Percentiles rank a stretch among this genome's conserved stretches.
Evolutionary conservation across 2,113 vertebrate species (phyloP).

Genomic region (Sapajus apella): DNA sequence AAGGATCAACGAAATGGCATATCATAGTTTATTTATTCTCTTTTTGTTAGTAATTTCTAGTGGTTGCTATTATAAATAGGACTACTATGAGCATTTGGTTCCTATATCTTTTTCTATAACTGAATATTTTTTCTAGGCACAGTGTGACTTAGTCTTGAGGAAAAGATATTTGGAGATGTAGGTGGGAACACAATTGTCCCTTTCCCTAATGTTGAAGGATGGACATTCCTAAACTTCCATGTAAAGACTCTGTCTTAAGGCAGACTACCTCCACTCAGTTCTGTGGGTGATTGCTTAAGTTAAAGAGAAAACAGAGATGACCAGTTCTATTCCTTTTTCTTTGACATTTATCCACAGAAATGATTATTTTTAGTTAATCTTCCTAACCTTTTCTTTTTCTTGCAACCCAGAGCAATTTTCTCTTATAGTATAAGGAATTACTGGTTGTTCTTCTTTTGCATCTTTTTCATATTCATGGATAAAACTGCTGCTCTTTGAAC

Average conservation of each 20-base stretch:
- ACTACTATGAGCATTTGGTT: background rate
- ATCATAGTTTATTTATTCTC: background rate
- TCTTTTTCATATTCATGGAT: conserved; percentile 47
- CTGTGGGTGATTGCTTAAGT: conserved; percentile 9
- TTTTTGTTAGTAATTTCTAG: background rate
- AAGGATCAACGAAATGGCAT: background rate
- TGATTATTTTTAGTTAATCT: conserved; percentile 65
- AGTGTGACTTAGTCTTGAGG: background rate
- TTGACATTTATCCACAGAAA: conserved; percentile 62
- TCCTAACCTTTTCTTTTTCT: conserved; percentile 61
- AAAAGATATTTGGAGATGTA: background rate
- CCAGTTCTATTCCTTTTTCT: conserved; percentile 14
- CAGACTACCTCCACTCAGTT: background rate
- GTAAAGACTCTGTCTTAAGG: background rate
- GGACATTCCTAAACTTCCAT: background rate
- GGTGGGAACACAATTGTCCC: background rate
- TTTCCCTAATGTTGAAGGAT: background rate
- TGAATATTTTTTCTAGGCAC: background rate
- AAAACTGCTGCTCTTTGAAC: conserved; percentile 60
- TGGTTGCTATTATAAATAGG: background rate
- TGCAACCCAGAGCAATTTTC: conserved; percentile 16
- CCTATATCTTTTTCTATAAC: background rate
- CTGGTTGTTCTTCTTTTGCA: background rate
- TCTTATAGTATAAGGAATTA: background rate
- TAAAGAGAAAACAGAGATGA: conserved; percentile 26